Conservation (phyloP, 1,140 invertebrate species). For the Alviniconcha marisindica region DNA sequence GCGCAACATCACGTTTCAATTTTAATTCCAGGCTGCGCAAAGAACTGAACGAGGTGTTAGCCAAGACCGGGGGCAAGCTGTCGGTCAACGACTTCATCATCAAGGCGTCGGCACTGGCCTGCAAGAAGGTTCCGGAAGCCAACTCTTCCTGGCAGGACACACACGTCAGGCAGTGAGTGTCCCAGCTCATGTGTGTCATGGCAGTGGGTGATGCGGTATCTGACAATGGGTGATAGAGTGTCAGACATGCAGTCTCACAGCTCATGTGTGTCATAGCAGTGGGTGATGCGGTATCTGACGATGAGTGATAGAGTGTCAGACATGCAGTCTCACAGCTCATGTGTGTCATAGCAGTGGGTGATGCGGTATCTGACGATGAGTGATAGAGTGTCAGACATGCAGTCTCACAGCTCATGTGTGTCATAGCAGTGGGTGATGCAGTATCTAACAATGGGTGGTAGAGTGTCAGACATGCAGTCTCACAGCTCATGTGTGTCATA, state of each 20-base stretch:
- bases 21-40: conserved; percentile 81
- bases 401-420: conserved; percentile 70
- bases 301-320: too few species aligned
- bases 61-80: conserved; percentile 89
- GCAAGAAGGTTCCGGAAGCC: conserved; percentile 93
- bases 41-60: conserved; percentile 85
- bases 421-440: too few species aligned
- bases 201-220: too few species aligned
- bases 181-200: neutral
- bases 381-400: conserved; percentile 98
- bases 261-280: neutral
- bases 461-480: too few species aligned
- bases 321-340: conserved; percentile 82
- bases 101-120: conserved; percentile 95
- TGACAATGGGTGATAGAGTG: too few species aligned
- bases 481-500: too few species aligned
- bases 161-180: conserved; percentile 93
- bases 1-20: neutral
- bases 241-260: conserved; percentile 88
- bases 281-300: too few species aligned
- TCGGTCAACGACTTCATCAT: conserved; percentile 99
- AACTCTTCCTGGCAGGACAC: conserved; percentile 97
- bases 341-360: neutral
- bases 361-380: too few species aligned
- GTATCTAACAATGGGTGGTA: too few species aligned